phyloP scores from a whole-genome alignment of 2,888 invertebrate genomes.

The Aphidoletes aphidimyza region DNA sequence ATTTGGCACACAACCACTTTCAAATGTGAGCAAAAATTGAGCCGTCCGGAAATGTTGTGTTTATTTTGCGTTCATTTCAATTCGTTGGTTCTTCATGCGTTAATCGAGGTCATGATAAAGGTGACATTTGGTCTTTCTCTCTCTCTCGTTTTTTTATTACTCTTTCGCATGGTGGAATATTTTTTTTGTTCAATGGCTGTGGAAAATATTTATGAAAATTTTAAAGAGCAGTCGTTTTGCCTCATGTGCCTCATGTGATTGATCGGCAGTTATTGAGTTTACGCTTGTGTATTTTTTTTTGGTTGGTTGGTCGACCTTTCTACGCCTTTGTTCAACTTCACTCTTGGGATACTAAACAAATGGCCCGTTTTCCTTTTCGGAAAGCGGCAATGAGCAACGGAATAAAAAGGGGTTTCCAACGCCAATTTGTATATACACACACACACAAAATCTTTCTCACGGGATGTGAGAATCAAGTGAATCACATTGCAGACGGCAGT shows the following conservation, averaged over 20 bases:
- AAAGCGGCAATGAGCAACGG: too few species aligned
- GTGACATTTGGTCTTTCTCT: not conserved
- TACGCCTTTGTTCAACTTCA: not conserved
- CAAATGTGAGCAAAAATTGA: not conserved
- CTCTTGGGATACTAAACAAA: not conserved
- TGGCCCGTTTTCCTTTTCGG: too few species aligned
- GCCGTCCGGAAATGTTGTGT: slow-evolving; percentile 36
- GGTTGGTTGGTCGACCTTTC: not conserved
- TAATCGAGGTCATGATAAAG: not conserved
- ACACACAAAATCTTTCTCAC: too few species aligned
- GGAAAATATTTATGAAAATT: too few species aligned
- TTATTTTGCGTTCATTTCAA: not conserved
- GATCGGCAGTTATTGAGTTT: slow-evolving; percentile 32
- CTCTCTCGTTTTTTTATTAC: not conserved
- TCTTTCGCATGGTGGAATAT: not conserved
- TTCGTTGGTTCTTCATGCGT: not conserved
- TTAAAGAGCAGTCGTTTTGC: not conserved
- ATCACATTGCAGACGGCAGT: too few species aligned
- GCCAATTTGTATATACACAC: not conserved
- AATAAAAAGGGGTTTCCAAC: slow-evolving; percentile 8
- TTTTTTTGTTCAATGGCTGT: too few species aligned
- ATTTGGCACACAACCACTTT: not conserved
- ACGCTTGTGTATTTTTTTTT: too few species aligned
- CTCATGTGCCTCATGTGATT: not conserved
- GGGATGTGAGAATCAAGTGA: too few species aligned